A percentile compares a stretch with the other conserved stretches of the same genome.
Evolutionary conservation across 2,113 vertebrate species (phyloP).

Genomic region (Callocephalon fimbriatum): DNA sequence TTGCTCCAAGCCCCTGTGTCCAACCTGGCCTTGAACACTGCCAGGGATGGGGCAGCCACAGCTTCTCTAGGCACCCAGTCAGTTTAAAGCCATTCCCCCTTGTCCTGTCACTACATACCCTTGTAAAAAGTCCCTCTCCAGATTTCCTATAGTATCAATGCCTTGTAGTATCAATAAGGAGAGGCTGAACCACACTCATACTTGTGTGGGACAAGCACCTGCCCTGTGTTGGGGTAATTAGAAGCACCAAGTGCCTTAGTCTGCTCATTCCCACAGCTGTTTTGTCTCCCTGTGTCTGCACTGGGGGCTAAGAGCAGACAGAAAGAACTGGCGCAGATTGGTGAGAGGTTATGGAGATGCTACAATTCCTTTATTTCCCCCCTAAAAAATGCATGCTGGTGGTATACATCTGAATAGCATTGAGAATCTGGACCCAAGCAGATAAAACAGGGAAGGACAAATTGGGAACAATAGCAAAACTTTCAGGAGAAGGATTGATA

Average conservation of each 20-base stretch:
- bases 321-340: background rate
- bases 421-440: background rate
- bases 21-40: background rate
- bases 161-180: background rate
- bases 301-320: background rate
- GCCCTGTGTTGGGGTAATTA: background rate
- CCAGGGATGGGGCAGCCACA: background rate
- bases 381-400: rapidly evolving
- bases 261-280: background rate
- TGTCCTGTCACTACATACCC: background rate
- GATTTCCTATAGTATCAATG: background rate
- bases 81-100: background rate
- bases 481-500: background rate
- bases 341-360: background rate
- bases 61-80: background rate
- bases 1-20: background rate
- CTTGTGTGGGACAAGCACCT: rapidly evolving
- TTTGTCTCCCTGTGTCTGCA: background rate
- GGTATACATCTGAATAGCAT: background rate
- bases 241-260: rapidly evolving
- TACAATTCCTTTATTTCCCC: background rate
- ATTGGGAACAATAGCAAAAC: background rate
- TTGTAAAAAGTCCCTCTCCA: background rate
- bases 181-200: background rate
- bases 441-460: background rate